A percentile compares a stretch with the other conserved stretches of the same genome.
phyloP scores from a whole-genome alignment of 2,113 vertebrate genomes.

The Myiozetetes cayanensis region DNA sequence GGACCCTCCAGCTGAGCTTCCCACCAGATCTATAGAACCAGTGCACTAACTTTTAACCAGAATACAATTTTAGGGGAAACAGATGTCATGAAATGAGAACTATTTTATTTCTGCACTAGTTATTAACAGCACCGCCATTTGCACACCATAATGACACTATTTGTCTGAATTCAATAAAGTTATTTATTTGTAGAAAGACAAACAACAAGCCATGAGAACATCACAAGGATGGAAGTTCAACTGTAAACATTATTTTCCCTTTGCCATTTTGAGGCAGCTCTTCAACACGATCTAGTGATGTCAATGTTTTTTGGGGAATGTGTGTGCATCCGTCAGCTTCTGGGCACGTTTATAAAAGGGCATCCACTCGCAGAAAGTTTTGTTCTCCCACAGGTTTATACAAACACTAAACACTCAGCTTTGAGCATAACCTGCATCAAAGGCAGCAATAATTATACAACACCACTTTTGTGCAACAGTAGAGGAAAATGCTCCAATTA shows the following conservation, averaged over 20 bases:
- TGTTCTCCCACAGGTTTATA: not conserved
- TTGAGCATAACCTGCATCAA: not conserved
- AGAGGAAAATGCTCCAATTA: constrained; percentile 12
- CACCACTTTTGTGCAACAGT: not conserved
- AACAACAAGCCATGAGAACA: not conserved
- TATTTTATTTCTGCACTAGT: not conserved
- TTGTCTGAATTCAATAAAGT: not conserved
- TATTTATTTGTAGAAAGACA: not conserved
- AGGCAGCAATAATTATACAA: constrained; percentile 1
- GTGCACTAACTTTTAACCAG: not conserved
- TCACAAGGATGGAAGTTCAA: not conserved
- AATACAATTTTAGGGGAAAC: not conserved
- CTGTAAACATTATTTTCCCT: not conserved
- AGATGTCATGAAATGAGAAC: not conserved
- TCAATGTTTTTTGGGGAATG: not conserved
- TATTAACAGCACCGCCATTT: not conserved
- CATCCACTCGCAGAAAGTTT: not conserved
- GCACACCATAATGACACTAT: too few species aligned
- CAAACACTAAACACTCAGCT: not conserved
- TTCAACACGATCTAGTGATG: not conserved
- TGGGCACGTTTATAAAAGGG: not conserved
- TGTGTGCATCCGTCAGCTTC: not conserved
- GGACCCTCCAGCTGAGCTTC: not conserved
- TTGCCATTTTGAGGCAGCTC: not conserved
- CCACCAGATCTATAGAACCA: not conserved